phyloP scores from a whole-genome alignment of 2,888 invertebrate species.

The Apotomis capreana region DNA sequence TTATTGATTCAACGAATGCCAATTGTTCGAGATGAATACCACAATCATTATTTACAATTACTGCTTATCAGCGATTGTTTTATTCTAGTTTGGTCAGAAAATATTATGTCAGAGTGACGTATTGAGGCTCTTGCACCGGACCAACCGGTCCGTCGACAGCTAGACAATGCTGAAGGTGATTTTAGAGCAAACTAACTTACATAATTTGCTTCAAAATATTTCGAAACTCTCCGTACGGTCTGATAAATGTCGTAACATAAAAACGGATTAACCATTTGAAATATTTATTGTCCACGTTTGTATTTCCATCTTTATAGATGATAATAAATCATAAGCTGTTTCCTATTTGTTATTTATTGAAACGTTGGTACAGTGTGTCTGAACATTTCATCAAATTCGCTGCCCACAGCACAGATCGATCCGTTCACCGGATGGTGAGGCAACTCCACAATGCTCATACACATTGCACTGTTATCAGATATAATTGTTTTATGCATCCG shows the following conservation, averaged over 20 bases:
- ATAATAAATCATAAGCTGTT: constrained; percentile 51
- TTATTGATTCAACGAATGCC: constrained; percentile 55
- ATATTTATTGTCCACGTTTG: constrained; percentile 49
- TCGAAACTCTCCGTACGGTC: constrained; percentile 49
- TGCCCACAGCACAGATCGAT: constrained; percentile 44
- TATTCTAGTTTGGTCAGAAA: constrained; percentile 52
- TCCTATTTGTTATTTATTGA: constrained; percentile 49
- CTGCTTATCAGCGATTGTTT: constrained; percentile 59
- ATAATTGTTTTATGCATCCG: constrained; percentile 40
- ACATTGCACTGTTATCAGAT: constrained; percentile 44
- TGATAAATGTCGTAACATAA: constrained; percentile 47
- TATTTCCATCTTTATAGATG: constrained; percentile 46
- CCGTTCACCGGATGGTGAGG: constrained; percentile 49
- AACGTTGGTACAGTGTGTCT: constrained; percentile 44
- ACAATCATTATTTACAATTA: constrained; percentile 60
- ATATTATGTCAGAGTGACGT: constrained; percentile 50
- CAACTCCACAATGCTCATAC: constrained; percentile 44
- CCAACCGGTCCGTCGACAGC: constrained; percentile 52
- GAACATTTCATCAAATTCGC: constrained; percentile 48
- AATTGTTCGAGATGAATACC: constrained; percentile 57
- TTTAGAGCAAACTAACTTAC: constrained; percentile 56
- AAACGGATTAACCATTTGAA: constrained; percentile 43
- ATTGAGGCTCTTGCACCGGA: constrained; percentile 48
- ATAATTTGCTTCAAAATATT: constrained; percentile 60
- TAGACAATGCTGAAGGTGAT: constrained; percentile 58